Base-by-base conservation (phyloP, 2,888 invertebrate genomes). In the Stenichneumon culpator region DNA sequence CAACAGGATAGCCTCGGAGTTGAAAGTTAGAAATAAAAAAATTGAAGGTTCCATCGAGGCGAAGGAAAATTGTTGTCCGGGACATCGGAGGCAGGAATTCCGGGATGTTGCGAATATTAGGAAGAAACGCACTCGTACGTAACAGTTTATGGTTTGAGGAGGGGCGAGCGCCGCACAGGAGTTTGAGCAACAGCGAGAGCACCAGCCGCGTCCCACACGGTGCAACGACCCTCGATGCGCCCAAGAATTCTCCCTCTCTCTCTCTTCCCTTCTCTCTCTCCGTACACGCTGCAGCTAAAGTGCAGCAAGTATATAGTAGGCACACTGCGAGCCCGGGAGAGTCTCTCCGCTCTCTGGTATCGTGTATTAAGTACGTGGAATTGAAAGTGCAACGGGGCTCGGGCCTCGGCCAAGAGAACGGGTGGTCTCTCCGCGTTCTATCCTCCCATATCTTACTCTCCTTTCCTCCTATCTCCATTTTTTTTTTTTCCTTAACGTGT, bases 201-300 rank as follows among this genome's bases (percentile, higher is more conserved):
- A 79, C 74, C 85, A 73, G 52, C 85, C 67, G 80, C 90, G 87
- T 86, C 90, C 90, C 89, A 89, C 90, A 90, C 90, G 87, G 90
- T 90, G 87, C 90, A 90, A 86, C 90, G 90, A 90, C 90, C 90
- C 89, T 86, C 87, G 89, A 89, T 88, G 88, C 86, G 87, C 87
- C 86, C 88, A 86, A 88, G 86, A 80, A 44, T 39, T 67, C 77
- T 77, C 77, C 22, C 19, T 39, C 52, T 54, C 52, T 54, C 39
- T 39, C 39, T 39, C 39, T 39, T 39, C 65, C 70, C 52, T 70
- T 54, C 54, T 47, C 16, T 47, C 44, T 47, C 44, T 16, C 44
- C 14, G 44, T 47, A 47, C 44, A 68, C 73, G 79, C 79, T 60
- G 72, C 73, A 85, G 79, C 79, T 83, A 85, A 85, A 79, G 85